Conservation (phyloP, 2,797 vertebrate genomes). For the Linurgus olivaceus region DNA sequence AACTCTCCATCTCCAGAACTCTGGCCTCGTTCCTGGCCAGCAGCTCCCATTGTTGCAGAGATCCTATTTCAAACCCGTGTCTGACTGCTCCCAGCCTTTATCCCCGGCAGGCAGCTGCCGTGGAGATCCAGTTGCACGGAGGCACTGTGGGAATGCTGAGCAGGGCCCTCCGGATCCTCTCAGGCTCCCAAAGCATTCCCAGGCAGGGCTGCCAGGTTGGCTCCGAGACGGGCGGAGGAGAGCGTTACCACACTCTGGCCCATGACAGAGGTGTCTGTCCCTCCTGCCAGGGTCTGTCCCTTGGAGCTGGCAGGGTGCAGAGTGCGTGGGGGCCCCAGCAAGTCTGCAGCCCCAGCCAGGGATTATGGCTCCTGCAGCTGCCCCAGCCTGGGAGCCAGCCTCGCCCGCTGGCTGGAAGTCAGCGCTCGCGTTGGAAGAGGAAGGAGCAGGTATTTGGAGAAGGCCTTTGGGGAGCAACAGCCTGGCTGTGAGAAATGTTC, state of each 20-base stretch:
- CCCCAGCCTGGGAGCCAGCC: neutral
- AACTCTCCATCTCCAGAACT: neutral
- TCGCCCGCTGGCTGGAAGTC: neutral
- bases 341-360: neutral
- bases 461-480: neutral
- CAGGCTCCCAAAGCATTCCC: neutral
- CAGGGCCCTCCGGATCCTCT: neutral
- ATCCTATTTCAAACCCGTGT: neutral
- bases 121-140: neutral
- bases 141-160: neutral
- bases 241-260: rapidly evolving
- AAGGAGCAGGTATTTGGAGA: neutral
- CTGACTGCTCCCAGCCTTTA: constrained; percentile 4
- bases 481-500: neutral
- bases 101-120: neutral
- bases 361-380: neutral
- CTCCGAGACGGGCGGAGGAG: neutral
- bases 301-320: neutral
- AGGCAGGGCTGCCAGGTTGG: neutral
- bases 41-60: constrained; percentile 17
- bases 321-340: neutral
- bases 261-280: neutral
- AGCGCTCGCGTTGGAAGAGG: neutral
- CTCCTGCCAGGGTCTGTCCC: neutral
- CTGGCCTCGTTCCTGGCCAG: neutral